Base-by-base conservation (phyloP, 2,888 invertebrate species). In the Hedya salicella region DNA sequence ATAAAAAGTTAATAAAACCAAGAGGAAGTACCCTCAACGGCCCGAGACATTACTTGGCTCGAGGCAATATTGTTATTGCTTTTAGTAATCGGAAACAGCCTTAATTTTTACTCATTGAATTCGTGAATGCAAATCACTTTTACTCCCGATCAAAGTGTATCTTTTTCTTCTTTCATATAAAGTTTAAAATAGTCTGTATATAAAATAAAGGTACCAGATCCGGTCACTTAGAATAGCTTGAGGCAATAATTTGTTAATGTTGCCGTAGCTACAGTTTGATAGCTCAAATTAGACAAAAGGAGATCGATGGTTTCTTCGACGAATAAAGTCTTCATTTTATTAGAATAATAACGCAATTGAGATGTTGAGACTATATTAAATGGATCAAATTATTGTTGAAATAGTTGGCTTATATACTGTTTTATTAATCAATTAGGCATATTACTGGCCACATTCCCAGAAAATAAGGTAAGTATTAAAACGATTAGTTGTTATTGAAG, bases 91-190 rank as follows among this genome's bases (percentile, higher is more conserved):
- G 88, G 85, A 89, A 88, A 89, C 87, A 83, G 78, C 88, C 86
- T 87, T 86, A 87, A 90, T 88, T 89, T 88, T 61, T 84, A 81
- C 85, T 91, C 87, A 89, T 86, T 89, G 90, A 86, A 86, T 88
- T 87, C 83, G 83, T 79, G 81, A 85, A 91, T 90, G 87, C 86
- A 88, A 89, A 90, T 86, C 79, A 78, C 70, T 42, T 42, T 2
- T 11, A 1, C 0, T 0, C 14, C 1, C 70, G 70, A 62, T 49
- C 61, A 16, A 82, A 73, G 68, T 40, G 74, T 2, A 56, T 74
- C 73, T 70, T 66, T 79, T 78, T 49, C 0, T 0, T 1, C 0
- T 17, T 68, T 14, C 11, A 1, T n/a, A 16, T 66, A 74, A 66
- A 76, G 70, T 74, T 70, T 44, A 50, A 69, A 66, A 67, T 77